Evolutionary conservation across 2,888 invertebrate species (phyloP), one percentile per base, ranked within the genome.

Genomic region (Cantharis rufa): DNA sequence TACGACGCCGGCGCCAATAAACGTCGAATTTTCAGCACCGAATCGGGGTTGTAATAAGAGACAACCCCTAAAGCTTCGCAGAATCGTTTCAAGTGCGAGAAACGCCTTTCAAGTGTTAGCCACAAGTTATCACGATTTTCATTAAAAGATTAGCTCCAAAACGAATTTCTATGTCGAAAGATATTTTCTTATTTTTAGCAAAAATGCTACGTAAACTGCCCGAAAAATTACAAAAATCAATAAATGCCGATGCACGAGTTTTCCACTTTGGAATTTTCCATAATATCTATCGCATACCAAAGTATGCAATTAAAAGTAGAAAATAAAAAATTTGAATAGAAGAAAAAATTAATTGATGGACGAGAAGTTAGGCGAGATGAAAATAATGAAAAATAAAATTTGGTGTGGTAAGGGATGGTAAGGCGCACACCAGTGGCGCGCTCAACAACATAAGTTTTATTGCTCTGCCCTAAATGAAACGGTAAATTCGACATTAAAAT

Each of bases 1-100:
- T 72, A 76, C 78, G 78, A 76, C 78, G 78, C 76, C 78, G 78
- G 76, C 78, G 78, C 76, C 76, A 70, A 61, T 48, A 68, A 28
- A 64, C 75, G 70, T 72, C 73, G 61, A 71, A 76, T 72, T 76
- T 76, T 76, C 21, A 21, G 73, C 62, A 63, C 18, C 72, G 68
- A n/a, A 71, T 71, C 69, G 32, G 70, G 70, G 73, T 70, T 72
- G 70, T 66, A 18, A 32, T 27, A 72, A 76, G 63, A 32, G 75
- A 62, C 27, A 69, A 69, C 21, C 71, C 63, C 32, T 75, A 69
- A 71, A 71, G 62, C 32, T 71, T 48, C 68, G 69, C 32, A 68
- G 75, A 66, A 75, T 68, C 61, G 24, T 11, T 62, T 18, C 61
- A 61, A 61, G 48, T 68, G 68, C 48, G n/a, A 48, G 7, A 48